Percentiles rank a stretch among this genome's conserved stretches.
These are phyloP conservation scores for Platyrinchus mystaceus DNA, from an alignment of 2,797 vertebrate genomes.

Conservation along the genomic window DNA sequence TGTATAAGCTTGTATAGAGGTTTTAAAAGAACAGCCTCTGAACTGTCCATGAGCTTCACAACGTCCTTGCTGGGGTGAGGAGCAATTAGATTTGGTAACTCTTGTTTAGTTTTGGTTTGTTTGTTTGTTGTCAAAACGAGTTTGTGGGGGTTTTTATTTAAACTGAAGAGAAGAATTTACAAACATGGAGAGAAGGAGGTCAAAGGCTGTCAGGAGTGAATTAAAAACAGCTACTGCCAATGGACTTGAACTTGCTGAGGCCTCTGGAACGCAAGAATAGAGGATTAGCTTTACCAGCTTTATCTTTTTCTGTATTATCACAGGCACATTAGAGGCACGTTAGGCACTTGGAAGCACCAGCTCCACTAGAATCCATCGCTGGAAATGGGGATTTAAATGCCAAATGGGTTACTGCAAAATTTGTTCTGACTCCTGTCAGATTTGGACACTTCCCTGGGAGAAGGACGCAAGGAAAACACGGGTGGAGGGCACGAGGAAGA, in stretches of 20 bases:
- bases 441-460: background rate
- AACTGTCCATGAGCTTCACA: background rate
- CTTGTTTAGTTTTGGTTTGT: background rate
- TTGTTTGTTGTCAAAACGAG: background rate
- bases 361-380: background rate
- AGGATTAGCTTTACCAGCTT: background rate
- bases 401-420: background rate
- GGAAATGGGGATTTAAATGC: background rate
- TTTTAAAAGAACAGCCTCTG: background rate
- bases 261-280: background rate
- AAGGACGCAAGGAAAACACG: background rate
- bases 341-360: background rate
- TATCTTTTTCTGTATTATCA: background rate
- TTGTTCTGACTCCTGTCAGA: background rate
- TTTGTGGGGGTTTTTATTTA: accelerated
- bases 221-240: background rate
- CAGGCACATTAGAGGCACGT: background rate
- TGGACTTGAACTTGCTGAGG: background rate
- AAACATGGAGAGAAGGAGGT: background rate
- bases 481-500: background rate
- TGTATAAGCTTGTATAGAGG: background rate
- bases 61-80: background rate
- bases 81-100: background rate
- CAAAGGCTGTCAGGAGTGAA: background rate
- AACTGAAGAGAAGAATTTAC: background rate